A percentile compares a stretch with the other conserved stretches of the same genome.
Conservation (phyloP, 2,113 vertebrate species). For the Sorex araneus region DNA sequence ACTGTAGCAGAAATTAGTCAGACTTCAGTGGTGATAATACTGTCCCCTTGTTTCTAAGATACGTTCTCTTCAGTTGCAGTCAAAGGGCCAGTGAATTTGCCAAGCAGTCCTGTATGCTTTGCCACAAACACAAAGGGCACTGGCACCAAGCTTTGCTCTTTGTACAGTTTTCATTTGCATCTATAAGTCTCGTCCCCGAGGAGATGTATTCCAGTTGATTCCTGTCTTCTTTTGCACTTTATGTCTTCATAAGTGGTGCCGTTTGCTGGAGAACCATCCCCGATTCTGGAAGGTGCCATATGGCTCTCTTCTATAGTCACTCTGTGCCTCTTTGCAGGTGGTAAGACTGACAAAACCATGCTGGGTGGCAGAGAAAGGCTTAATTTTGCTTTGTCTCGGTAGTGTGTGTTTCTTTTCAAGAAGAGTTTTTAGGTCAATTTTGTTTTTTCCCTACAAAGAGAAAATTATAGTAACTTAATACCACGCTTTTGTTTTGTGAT, state of each 20-base stretch:
- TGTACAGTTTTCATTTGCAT: not conserved
- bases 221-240: not conserved
- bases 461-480: conserved; percentile 30
- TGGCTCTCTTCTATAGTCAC: not conserved
- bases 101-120: not conserved
- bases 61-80: not conserved
- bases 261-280: not conserved
- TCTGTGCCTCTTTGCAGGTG: not conserved
- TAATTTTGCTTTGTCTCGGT: conserved; percentile 5
- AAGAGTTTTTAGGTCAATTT: conserved; percentile 26
- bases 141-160: not conserved
- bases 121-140: not conserved
- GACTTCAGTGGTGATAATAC: accelerated
- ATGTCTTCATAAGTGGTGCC: not conserved
- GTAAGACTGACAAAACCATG: not conserved
- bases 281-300: not conserved
- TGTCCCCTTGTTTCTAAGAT: not conserved
- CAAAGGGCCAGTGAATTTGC: not conserved
- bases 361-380: not conserved
- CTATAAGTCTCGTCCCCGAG: not conserved
- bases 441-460: not conserved
- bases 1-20: not conserved
- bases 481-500: conserved; percentile 44
- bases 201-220: not conserved
- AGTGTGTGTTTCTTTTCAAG: not conserved